phyloP scores from a whole-genome alignment of 2,888 invertebrate species.

The Incurvaria masculella region DNA sequence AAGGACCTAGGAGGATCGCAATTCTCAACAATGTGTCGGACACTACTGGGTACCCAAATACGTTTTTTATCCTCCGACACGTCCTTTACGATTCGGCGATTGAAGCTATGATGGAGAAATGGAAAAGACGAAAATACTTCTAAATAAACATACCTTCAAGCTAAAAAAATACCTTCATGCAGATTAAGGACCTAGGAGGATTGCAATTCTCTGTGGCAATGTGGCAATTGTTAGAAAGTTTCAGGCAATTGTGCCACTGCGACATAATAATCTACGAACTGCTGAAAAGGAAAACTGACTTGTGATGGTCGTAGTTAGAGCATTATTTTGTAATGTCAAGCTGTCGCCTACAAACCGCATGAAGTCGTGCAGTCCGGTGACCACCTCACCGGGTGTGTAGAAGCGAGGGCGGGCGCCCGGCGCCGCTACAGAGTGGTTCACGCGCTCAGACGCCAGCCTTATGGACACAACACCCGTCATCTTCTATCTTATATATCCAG shows the following conservation, averaged over 20 bases:
- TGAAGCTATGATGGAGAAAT: too few relatives aligned
- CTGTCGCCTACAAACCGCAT: slow-evolving; percentile 76
- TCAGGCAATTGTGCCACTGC: slow-evolving; percentile 4
- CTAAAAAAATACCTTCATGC: too few relatives aligned
- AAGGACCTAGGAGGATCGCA: too few relatives aligned
- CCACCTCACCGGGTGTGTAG: slow-evolving; percentile 86
- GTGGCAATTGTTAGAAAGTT: too few relatives aligned
- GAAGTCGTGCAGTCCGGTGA: slow-evolving; percentile 78
- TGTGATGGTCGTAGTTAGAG: not conserved
- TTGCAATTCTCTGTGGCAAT: too few relatives aligned
- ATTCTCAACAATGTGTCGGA: too few relatives aligned
- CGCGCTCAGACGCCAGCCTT: slow-evolving; percentile 61
- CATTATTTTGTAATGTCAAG: slow-evolving; percentile 1
- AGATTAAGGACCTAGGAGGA: too few relatives aligned
- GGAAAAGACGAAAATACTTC: too few relatives aligned
- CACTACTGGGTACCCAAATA: too few relatives aligned
- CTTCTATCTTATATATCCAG: slow-evolving; percentile 16
- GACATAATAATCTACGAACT: slow-evolving; percentile 4
- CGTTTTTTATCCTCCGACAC: too few relatives aligned
- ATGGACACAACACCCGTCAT: slow-evolving; percentile 60
- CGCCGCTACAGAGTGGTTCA: slow-evolving; percentile 54
- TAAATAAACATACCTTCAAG: too few relatives aligned
- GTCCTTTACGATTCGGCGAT: too few relatives aligned
- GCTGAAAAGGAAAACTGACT: slow-evolving; percentile 3
- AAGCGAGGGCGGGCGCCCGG: slow-evolving; percentile 61